A percentile compares a stretch with the other conserved stretches of the same genome.
These are phyloP conservation scores for Orussus abietinus DNA, from an alignment of 1,140 invertebrate species.

Conservation along the genomic window DNA sequence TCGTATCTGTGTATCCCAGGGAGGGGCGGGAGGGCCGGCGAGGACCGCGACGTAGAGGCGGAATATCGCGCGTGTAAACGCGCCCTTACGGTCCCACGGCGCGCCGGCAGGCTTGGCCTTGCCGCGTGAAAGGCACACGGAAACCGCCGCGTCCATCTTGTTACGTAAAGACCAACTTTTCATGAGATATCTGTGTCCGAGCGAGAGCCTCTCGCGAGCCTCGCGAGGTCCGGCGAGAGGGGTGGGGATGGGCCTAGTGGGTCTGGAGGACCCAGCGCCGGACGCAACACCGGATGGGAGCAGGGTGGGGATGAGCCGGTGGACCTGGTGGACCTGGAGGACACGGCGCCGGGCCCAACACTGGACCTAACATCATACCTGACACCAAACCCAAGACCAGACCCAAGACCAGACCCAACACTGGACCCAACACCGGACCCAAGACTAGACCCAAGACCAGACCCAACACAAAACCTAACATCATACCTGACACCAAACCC, in stretches of 20 bases:
- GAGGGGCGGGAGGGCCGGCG: background rate
- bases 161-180: constrained; percentile 41
- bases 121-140: constrained; percentile 44
- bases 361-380: too few relatives aligned
- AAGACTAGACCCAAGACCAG: too few relatives aligned
- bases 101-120: constrained; percentile 37
- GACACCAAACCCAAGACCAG: too few relatives aligned
- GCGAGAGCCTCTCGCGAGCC: constrained; percentile 4
- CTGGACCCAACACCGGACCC: too few relatives aligned
- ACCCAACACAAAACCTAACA: too few relatives aligned
- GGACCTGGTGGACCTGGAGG: background rate
- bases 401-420: too few relatives aligned
- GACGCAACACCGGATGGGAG: too few relatives aligned
- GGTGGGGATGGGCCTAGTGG: too few relatives aligned
- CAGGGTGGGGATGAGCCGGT: background rate
- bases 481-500: too few relatives aligned
- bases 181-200: constrained; percentile 29
- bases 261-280: too few relatives aligned
- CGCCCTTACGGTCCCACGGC: constrained; percentile 35
- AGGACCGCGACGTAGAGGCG: constrained; percentile 22
- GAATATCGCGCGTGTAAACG: constrained; percentile 25
- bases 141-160: constrained; percentile 42
- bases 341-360: too few relatives aligned
- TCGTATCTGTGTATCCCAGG: background rate
- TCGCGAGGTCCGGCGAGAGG: background rate